Evolutionary conservation across 2,797 vertebrate species (phyloP).

Genomic region (Bovichtus diacanthus): DNA sequence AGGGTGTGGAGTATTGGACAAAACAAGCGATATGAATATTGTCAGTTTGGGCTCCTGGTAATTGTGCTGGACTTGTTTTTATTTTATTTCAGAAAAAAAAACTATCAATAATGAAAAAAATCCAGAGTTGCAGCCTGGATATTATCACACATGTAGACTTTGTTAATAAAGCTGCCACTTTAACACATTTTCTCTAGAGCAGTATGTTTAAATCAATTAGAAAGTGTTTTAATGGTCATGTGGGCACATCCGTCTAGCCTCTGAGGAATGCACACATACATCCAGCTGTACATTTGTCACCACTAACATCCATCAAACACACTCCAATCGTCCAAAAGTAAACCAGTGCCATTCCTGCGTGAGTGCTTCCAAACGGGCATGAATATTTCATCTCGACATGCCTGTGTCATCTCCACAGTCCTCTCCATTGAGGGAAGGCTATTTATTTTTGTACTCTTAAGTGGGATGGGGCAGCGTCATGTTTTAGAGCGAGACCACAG

Average conservation of each 20-base stretch:
- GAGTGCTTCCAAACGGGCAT: constrained; percentile 77
- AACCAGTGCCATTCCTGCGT: constrained; percentile 61
- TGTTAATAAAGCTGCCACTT: not conserved
- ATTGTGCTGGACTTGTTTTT: not conserved
- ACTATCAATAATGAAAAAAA: not conserved
- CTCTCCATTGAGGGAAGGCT: constrained; percentile 45
- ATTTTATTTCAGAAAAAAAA: not conserved
- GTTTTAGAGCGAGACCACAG: constrained; percentile 54
- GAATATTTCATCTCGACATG: constrained; percentile 79
- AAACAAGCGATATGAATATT: not conserved
- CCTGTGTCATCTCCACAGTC: constrained; percentile 64
- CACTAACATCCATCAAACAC: constrained; percentile 68
- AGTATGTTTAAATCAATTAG: constrained; percentile 4
- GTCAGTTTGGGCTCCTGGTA: not conserved
- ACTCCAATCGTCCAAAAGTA: constrained; percentile 55
- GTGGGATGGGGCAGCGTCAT: constrained; percentile 52
- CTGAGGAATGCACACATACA: constrained; percentile 15
- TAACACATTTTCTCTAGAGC: constrained; percentile 7
- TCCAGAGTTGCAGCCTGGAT: not conserved
- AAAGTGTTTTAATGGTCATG: constrained; percentile 17
- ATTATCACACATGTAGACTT: not conserved
- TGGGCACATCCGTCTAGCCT: constrained; percentile 19
- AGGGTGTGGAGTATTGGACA: not conserved
- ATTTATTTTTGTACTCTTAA: constrained; percentile 76
- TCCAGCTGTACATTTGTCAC: constrained; percentile 53